Evolutionary conservation across 2,113 vertebrate species (phyloP).

Genomic region (Calidris pugnax): DNA sequence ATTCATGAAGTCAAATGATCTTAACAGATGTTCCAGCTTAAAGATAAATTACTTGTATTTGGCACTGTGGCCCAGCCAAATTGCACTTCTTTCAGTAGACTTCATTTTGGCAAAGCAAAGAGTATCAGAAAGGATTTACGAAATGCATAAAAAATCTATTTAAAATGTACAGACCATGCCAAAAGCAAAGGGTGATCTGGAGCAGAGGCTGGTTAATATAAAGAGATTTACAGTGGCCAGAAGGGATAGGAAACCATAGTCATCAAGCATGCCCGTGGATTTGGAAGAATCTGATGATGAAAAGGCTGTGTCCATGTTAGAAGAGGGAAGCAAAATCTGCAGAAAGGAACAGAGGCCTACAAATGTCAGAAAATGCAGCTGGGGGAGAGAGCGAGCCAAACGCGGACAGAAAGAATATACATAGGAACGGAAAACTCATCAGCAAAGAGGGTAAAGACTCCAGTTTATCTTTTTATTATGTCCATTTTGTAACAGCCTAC

Average conservation of each 20-base stretch:
- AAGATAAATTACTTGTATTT: slow-evolving; percentile 45
- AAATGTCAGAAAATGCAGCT: not conserved
- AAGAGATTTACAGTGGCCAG: not conserved
- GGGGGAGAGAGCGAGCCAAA: not conserved
- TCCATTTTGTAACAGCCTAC: not conserved
- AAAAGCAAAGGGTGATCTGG: slow-evolving; percentile 1
- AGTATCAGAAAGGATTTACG: not conserved
- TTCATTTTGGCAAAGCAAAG: not conserved
- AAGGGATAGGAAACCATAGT: not conserved
- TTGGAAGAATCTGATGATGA: slow-evolving; percentile 6
- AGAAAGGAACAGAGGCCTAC: not conserved
- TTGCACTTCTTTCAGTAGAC: slow-evolving; percentile 41
- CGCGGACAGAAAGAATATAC: not conserved
- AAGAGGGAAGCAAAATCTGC: not conserved
- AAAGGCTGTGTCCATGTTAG: not conserved
- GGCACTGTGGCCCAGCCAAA: slow-evolving; percentile 21
- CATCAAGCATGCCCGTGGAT: not conserved
- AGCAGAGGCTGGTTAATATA: not conserved
- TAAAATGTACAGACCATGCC: not conserved
- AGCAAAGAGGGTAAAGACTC: not conserved
- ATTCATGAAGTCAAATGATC: slow-evolving; percentile 16
- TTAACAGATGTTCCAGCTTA: slow-evolving; percentile 37
- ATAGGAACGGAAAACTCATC: not conserved
- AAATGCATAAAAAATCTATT: slow-evolving; percentile 7
- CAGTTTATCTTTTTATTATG: not conserved